Base-by-base conservation (phyloP, 2,113 vertebrate genomes). In the Cariama cristata region DNA sequence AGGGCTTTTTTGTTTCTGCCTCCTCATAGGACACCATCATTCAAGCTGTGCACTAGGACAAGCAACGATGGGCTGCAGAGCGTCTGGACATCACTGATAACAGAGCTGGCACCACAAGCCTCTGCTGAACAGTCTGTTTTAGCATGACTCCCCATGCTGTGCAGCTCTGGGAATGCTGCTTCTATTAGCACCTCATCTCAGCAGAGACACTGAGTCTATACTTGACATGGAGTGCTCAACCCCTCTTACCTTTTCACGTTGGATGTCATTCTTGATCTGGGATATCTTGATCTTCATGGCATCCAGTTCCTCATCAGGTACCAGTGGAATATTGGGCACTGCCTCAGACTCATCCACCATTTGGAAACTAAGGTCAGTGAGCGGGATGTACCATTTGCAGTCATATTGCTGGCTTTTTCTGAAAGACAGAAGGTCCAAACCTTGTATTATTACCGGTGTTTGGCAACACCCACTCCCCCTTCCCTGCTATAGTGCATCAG, bases 351-450 rank as follows among this genome's bases (percentile, higher is more conserved):
- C 99, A 30, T 99, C 99, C 47, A 99, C 98, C 55, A 98, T 99
- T 95, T 99, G 99, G 98, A 99, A 99, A 88, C 98, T 99, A 90
- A 99, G 98, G 94, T 99, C 99, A 32, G 98, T 98, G 88, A 99
- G 98, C 0, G 99, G 99, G 95, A 99, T 98, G 98, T 99, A 99
- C 99, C 99, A 99, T 75, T 99, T 99, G 87, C 99, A 99, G 97
- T 99, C 99, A 12, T 99, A 99, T 33, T 99, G 99, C 84, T 99
- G 99, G 53, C 98, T 98, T 98, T 99, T 99, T 55, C 99, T 99
- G 97, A 80, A 96, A 79, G 56, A 59, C 49, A 93, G 40, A 52
- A 69, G 8, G 10, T 44, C 19, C 88, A 73, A 38, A 79, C 28
- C 28, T 92, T 94, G 90, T 88, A 86, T 24, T 28, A 10, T 22